These are phyloP conservation scores for Sinonovacula constricta DNA, from an alignment of 1,140 invertebrate genomes.

Conservation along the genomic window DNA sequence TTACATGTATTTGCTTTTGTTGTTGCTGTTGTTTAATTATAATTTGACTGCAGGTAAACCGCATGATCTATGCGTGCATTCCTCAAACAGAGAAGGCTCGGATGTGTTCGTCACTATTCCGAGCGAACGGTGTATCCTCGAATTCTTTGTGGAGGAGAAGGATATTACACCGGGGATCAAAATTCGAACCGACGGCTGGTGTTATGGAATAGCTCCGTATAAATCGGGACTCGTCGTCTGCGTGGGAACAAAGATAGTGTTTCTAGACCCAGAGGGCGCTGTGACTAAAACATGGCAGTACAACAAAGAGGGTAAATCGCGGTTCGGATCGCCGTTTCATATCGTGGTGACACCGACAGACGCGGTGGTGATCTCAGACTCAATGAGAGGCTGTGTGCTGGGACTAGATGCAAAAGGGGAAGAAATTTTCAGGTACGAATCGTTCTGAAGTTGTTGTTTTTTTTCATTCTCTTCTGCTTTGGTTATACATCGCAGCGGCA, in stretches of 20 bases:
- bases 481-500: too few species aligned
- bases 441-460: too few species aligned
- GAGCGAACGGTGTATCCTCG: conserved; percentile 17
- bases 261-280: conserved; percentile 34
- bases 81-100: conserved; percentile 26
- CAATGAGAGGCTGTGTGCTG: conserved; percentile 3
- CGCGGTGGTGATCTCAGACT: conserved; percentile 23
- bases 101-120: conserved; percentile 42
- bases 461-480: too few species aligned
- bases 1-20: too few species aligned
- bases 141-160: conserved; percentile 32
- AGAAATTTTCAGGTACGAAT: conserved; percentile 42
- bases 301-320: background rate
- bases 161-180: conserved; percentile 21
- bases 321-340: conserved; percentile 38
- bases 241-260: conserved; percentile 35
- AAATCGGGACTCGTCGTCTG: conserved; percentile 40
- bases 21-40: too few species aligned
- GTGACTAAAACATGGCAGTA: conserved; percentile 14
- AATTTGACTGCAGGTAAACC: conserved; percentile 31
- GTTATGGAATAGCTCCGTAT: conserved; percentile 39
- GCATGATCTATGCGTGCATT: conserved; percentile 40
- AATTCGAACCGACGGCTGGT: conserved; percentile 32
- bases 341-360: conserved; percentile 15
- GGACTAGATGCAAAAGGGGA: conserved; percentile 33